Percentiles rank a stretch among this genome's conserved stretches.
These are phyloP conservation scores for Echinops telfairi DNA, from an alignment of 2,113 vertebrate genomes.

Conservation along the genomic window DNA sequence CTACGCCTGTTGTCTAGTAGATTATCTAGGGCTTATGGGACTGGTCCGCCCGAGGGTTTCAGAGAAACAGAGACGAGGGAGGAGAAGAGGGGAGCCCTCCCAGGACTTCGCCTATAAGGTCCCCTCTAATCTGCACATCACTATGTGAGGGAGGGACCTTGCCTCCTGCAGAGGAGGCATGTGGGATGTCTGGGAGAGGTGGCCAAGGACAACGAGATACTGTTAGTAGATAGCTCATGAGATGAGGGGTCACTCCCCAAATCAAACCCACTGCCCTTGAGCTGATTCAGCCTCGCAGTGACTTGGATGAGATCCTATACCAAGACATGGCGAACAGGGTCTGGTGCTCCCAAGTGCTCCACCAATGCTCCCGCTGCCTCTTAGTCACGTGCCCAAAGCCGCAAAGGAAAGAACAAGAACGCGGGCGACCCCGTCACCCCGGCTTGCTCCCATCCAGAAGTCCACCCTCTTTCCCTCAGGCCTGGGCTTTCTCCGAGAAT, in stretches of 20 bases:
- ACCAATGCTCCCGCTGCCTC: background rate
- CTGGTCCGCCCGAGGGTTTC: background rate
- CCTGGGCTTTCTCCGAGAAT: background rate
- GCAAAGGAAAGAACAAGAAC: background rate
- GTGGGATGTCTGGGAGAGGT: background rate
- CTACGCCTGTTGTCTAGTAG: background rate
- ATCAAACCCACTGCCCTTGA: too few species aligned
- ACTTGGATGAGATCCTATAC: background rate
- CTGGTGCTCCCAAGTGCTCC: fast-evolving
- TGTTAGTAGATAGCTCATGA: background rate
- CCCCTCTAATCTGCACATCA: background rate
- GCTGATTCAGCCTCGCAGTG: too few species aligned
- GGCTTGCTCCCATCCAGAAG: background rate
- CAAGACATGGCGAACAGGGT: background rate
- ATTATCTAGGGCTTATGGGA: background rate
- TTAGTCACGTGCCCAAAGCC: background rate
- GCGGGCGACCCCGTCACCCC: too few species aligned
- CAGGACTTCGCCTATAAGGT: background rate
- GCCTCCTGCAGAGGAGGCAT: background rate
- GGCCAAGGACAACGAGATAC: background rate
- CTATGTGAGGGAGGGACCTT: background rate
- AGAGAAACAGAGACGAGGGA: background rate
- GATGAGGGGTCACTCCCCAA: too few species aligned
- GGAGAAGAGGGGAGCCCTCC: background rate
- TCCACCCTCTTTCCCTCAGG: background rate